Evolutionary conservation across 2,113 vertebrate species (phyloP), one percentile per base, ranked within the genome.

Genomic region (Nothocercus nigrocapillus): DNA sequence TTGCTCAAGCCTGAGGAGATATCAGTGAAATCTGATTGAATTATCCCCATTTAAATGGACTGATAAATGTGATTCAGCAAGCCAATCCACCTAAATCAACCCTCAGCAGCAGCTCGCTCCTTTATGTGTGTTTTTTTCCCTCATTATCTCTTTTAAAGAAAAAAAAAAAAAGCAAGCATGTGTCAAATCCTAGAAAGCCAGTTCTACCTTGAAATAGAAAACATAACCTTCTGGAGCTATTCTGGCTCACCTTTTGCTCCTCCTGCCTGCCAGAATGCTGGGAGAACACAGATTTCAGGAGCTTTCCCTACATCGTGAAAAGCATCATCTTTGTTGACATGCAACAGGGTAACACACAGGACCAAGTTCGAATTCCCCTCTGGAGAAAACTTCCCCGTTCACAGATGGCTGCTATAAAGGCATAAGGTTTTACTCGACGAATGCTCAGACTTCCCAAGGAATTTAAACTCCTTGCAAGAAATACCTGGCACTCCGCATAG

Each of bases 141-240:
- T 30, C 21, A 20, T 51, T 61, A 64, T 38, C 58, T 81, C 61
- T 77, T 84, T 82, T 74, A 54, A 40, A 66, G 47, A 47, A 47
- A 47, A 19, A 47, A 47, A 30, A 56, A 28, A 88, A 63, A 73
- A 79, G 9, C 25, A 82, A 77, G 20, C 7, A 96, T 25, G 45
- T 68, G 51, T 79, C 47, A 87, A 64, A 89, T 54, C 44, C 79
- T 75, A 81, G 76, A 93, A 69, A 96, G 74, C 28, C 91, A 63
- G 34, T 82, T 53, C 88, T 67, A 62, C 59, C 85, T 76, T 44
- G 91, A 87, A 94, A 95, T 88, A 85, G 38, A 92, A 97, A 94
- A 90, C 36, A 76, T 38, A 88, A 92, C 40, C 70, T 69, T 61
- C 44, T 51, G 90, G 22, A 11, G n/a, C 28, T 51, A 3, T 78